These are phyloP conservation scores for Calonectris borealis DNA, from an alignment of 2,113 vertebrate genomes.

Conservation along the genomic window DNA sequence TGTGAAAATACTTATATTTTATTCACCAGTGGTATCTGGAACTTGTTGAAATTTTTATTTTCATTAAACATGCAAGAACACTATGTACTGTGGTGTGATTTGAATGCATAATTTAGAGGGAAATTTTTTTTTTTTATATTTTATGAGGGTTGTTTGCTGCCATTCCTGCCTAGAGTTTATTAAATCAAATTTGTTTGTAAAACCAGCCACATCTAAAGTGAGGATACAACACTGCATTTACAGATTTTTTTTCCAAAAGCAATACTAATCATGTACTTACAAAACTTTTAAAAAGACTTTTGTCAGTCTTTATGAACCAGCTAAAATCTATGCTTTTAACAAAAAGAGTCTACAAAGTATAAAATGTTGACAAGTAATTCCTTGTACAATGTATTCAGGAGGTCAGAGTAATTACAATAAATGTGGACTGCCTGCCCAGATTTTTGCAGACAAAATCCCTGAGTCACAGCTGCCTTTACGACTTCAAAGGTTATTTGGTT, in stretches of 20 bases:
- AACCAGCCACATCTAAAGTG: not conserved
- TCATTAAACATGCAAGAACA: conserved; percentile 57
- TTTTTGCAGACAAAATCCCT: not conserved
- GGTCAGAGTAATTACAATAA: not conserved
- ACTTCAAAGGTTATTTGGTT: not conserved
- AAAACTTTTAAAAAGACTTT: not conserved
- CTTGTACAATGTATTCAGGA: not conserved
- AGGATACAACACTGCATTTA: not conserved
- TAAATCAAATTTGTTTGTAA: conserved; percentile 6
- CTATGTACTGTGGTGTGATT: conserved; percentile 9
- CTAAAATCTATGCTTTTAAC: not conserved
- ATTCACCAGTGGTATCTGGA: conserved; percentile 15
- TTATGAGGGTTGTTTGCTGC: not conserved
- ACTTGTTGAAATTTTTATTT: conserved; percentile 51
- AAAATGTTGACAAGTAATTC: not conserved
- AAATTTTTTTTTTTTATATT: conserved; percentile 5
- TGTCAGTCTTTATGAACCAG: not conserved
- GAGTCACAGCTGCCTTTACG: not conserved
- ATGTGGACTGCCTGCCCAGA: not conserved
- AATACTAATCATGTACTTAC: not conserved
- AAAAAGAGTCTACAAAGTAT: not conserved
- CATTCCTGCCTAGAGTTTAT: conserved; percentile 14
- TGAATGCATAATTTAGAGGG: conserved; percentile 24
- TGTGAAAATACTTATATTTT: conserved; percentile 18
- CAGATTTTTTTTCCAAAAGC: not conserved